Base-by-base conservation (phyloP, 2,113 vertebrate species). In the Melospiza georgiana region DNA sequence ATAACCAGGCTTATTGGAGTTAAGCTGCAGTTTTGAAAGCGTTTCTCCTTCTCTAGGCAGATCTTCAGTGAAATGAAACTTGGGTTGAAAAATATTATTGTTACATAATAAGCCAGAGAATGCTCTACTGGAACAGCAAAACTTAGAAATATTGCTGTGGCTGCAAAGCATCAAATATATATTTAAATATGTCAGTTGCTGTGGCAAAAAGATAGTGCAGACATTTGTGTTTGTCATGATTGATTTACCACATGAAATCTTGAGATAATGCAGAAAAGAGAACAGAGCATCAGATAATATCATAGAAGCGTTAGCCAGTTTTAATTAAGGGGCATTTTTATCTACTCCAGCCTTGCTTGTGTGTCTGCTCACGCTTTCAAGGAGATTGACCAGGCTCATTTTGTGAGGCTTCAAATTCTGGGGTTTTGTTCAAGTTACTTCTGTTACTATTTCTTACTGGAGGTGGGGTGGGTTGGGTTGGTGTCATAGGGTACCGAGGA, bases 121-220 rank as follows among this genome's bases (percentile, higher is more conserved):
- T 80, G 58, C 84, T 96, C 82, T 69, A 84, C 10, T 89, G 74
- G 83, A 96, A 91, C n/a, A 84, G 65, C 44, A 88, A 83, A 87
- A 81, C 33, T 68, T 76, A 55, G 39, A 95, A 84, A 51, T 88
- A 84, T 28, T 93, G 52, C 78, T 75, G 57, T 67, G 55, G 66
- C 88, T 90, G 87, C 81, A 69, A 95, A 92, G 49, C 46, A 76
- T 96, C 74, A 93, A 67, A 37, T 49, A 63, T n/a, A 78, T 76
- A 48, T 88, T 83, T 83, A 94, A 91, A 80, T 90, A 62, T 8
- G 10, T 93, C 63, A 71, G 21, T 72, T 84, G 44, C 58, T 81
- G 69, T 3, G 12, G 76, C 81, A 90, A 59, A 81, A 95, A 87
- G 61, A 65, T 92, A 41, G 43, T 83, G n/a, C 33, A 48, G 59